Evolutionary conservation across 2,888 invertebrate genomes (phyloP), one percentile per base, ranked within the genome.

Genomic region (Caenorhabditis auriculariae): DNA sequence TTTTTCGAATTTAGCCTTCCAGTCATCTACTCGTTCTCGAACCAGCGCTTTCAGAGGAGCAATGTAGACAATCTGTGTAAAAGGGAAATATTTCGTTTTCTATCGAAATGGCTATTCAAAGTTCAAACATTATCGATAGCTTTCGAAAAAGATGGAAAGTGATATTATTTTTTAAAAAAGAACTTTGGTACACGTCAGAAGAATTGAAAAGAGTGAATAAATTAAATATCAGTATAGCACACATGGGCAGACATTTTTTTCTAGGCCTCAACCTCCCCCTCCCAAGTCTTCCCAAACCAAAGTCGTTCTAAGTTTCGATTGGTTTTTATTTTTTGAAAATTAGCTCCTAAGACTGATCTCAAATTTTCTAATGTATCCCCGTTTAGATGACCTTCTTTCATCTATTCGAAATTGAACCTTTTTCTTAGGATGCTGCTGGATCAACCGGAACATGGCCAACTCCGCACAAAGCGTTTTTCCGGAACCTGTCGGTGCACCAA

Each of bases 391-490:
- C 6, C 6, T n/a, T 39, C 41, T 19, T 39, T n/a, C 32, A 21
- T n/a, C 37, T 19, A 48, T 38, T 27, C 23, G 24, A 5, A 9
- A 15, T 27, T 28, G 32, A 17, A 77, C 75, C 60, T 80, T 80
- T 57, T 72, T 75, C 32, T 66, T 68, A 0, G 75, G 76, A 55
- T 70, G 66, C 17, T 74, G 62, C 29, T 72, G 70, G 17, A 78
- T 62, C 6, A 78, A 52, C 7, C 79, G 58, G 78, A 95, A 91
- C 85, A 98, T 93, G 39, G 96, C 96, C 26, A 99, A 88, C 83
- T 99, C 98, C 0, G 98, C 96, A 0, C 91, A 93, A 44, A 96
- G 91, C 0, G 98, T 99, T 86, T 99, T 99, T 35, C 98, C 98
- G 0, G 94, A 94, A 0, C 93, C 93, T 0, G 94, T 95, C 0